Evolutionary conservation across 2,888 invertebrate genomes (phyloP), one percentile per base, ranked within the genome.

Genomic region (Erebia palarica): DNA sequence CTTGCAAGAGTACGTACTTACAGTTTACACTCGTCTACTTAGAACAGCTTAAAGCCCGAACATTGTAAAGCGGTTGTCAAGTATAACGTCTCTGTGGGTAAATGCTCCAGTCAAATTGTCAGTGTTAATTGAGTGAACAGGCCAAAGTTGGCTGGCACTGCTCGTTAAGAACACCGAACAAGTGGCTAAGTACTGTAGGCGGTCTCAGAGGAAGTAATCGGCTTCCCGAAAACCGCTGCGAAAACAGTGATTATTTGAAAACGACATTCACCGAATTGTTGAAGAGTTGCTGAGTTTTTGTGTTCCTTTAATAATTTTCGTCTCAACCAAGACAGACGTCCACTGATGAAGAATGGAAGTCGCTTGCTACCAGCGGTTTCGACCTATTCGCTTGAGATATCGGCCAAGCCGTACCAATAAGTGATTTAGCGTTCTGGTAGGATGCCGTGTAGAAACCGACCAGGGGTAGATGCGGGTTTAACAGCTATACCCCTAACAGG

Each of bases 91-190:
- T 61, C 71, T 73, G 73, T 71, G 80, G 83, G 83, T 84, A 84
- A 82, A 85, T 84, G 86, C 86, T 87, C 83, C 76, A 87, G 88
- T 86, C 88, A 88, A 91, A 91, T 90, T 89, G 87, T 87, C 85
- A 85, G 91, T 85, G 87, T 90, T 92, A 92, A 92, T 92, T 92
- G 91, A 91, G 88, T 85, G 85, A 89, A 88, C 89, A 88, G 85
- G 81, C 86, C 86, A 80, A 89, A 91, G 85, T 91, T 89, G 88
- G 88, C 88, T 90, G 87, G 84, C 89, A 82, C 79, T 87, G 89
- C 91, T 93, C 92, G 91, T 92, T 92, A 92, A 89, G 88, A 90
- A 89, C 90, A 90, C 89, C 91, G 90, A 92, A 92, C 91, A 91
- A 91, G 86, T 84, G 84, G 80, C 86, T 91, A 91, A 91, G 91